A percentile compares a stretch with the other conserved stretches of the same genome.
These are phyloP conservation scores for Caenorhabditis zanzibari DNA, from an alignment of 2,888 invertebrate genomes.

Conservation along the genomic window DNA sequence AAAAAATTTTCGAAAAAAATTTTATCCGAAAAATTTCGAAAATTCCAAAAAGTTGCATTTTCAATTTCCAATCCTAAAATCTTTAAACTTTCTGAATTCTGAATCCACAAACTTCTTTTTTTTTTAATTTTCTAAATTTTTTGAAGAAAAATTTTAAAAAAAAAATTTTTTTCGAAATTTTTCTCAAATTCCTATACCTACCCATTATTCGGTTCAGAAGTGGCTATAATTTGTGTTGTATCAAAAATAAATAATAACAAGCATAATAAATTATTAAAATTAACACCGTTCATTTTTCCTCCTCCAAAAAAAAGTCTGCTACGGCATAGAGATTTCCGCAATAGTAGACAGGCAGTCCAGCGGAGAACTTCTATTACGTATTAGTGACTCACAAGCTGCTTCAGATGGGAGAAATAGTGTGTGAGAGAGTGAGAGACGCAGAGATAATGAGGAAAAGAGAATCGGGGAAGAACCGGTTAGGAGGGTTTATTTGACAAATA, in stretches of 20 bases:
- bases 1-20: too few species aligned
- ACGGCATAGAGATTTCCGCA: neutral
- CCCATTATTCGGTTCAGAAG: conserved; percentile 3
- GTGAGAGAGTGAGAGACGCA: conserved; percentile 27
- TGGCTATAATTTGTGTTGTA: neutral
- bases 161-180: neutral
- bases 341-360: too few species aligned
- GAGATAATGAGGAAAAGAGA: neutral
- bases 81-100: too few species aligned
- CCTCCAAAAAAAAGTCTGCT: neutral
- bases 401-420: conserved; percentile 12
- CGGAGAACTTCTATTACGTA: conserved; percentile 23
- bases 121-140: too few species aligned
- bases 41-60: too few species aligned
- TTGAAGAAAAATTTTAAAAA: too few species aligned
- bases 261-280: neutral
- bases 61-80: too few species aligned
- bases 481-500: conserved; percentile 35
- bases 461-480: conserved; percentile 31
- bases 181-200: neutral
- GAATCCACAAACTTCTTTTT: too few species aligned
- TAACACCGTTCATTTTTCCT: conserved; percentile 2
- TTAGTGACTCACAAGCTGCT: conserved; percentile 59
- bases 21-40: too few species aligned
- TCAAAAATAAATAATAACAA: conserved; percentile 8